Conservation (phyloP, 2,888 invertebrate genomes). For the Oxystoma pomonae region DNA sequence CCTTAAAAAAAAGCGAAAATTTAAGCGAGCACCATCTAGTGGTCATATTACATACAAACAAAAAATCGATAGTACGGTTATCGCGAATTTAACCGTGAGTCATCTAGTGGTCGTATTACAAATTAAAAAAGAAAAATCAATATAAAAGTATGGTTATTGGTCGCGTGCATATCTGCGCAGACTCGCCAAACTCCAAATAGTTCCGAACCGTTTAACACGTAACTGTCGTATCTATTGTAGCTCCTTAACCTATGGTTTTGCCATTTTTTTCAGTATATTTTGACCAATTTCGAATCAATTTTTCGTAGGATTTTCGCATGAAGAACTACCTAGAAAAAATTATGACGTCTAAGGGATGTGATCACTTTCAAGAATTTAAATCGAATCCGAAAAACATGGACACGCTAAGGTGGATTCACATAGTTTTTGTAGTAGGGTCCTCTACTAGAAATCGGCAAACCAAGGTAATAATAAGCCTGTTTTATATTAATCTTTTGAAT, state of each 20-base stretch:
- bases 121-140: too few species aligned
- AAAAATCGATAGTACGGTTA: too few species aligned
- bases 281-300: neutral
- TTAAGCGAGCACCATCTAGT: too few species aligned
- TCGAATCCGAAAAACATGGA: constrained; percentile 61
- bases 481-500: neutral
- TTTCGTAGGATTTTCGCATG: neutral
- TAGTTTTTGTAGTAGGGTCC: constrained; percentile 80
- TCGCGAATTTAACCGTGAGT: too few species aligned
- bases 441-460: constrained; percentile 74
- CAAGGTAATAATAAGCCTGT: constrained; percentile 57
- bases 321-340: neutral
- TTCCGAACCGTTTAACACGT: too few species aligned
- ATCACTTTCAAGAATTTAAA: constrained; percentile 77
- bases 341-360: constrained; percentile 56
- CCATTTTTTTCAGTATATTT: neutral
- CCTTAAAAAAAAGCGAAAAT: too few species aligned
- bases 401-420: constrained; percentile 65
- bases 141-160: too few species aligned
- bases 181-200: too few species aligned
- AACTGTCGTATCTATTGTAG: too few species aligned
- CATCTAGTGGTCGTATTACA: too few species aligned
- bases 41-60: too few species aligned
- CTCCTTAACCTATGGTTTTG: neutral
- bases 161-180: too few species aligned